Percentiles rank a stretch among this genome's conserved stretches.
These are phyloP conservation scores for Esox masquinongy DNA, from an alignment of 2,797 vertebrate species.

Conservation along the genomic window DNA sequence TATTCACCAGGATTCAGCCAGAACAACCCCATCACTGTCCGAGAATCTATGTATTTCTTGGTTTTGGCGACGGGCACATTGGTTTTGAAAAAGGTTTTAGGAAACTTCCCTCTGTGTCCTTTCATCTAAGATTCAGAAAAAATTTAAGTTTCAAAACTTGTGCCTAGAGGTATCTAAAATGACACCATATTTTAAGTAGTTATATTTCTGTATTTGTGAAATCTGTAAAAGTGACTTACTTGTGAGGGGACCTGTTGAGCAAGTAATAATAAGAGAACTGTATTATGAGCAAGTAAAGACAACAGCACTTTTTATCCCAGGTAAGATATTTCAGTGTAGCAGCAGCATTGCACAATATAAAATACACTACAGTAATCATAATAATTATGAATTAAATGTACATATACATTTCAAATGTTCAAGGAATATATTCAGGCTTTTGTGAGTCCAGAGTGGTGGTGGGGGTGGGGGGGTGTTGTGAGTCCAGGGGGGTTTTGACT, in stretches of 20 bases:
- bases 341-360: background rate
- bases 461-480: too few species aligned
- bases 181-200: too few species aligned
- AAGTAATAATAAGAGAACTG: slow-evolving; percentile 11
- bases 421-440: too few species aligned
- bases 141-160: background rate
- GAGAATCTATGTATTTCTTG: slow-evolving; percentile 31
- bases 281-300: slow-evolving; percentile 16
- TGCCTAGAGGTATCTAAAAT: too few species aligned
- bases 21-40: slow-evolving; percentile 61
- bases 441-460: too few species aligned
- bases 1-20: slow-evolving; percentile 63
- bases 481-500: too few species aligned
- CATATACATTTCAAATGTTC: too few species aligned
- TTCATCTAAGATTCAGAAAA: slow-evolving; percentile 46
- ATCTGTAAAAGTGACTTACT: slow-evolving; percentile 50
- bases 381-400: too few species aligned
- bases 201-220: background rate
- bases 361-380: background rate
- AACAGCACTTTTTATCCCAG: background rate
- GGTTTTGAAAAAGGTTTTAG: slow-evolving; percentile 58
- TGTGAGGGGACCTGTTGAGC: slow-evolving; percentile 56
- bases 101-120: slow-evolving; percentile 49
- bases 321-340: background rate
- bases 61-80: slow-evolving; percentile 30